Evolutionary conservation across 2,113 vertebrate species (phyloP).

Genomic region (Indicator indicator): DNA sequence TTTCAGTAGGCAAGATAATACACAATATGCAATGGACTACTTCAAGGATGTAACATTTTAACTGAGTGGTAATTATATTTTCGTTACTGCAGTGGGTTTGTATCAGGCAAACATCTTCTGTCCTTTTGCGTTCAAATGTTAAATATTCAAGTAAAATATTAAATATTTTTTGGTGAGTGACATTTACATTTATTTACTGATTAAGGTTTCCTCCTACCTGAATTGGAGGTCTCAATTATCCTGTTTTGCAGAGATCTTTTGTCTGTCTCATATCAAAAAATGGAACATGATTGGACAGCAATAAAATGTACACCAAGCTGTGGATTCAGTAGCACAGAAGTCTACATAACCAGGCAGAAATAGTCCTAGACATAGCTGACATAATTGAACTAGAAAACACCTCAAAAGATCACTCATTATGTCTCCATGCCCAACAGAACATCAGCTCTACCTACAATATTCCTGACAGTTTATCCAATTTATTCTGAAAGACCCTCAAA

Average conservation of each 20-base stretch:
- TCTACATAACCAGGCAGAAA: neutral
- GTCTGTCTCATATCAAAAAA: neutral
- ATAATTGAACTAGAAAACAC: neutral
- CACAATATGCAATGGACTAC: neutral
- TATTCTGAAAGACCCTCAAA: neutral
- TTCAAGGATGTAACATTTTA: neutral
- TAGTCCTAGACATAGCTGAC: neutral
- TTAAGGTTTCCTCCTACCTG: neutral
- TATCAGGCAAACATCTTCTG: neutral
- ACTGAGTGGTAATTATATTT: neutral
- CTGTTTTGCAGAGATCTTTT: neutral
- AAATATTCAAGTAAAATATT: neutral
- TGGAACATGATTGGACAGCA: neutral
- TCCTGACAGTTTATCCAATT: neutral
- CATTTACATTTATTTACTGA: neutral
- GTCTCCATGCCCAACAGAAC: neutral
- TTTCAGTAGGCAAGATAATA: neutral
- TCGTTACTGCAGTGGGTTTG: neutral
- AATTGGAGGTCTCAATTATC: neutral
- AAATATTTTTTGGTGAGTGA: neutral
- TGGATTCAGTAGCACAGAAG: neutral
- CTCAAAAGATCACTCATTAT: neutral
- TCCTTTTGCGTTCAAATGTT: neutral
- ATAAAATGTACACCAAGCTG: neutral
- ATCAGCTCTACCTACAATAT: neutral